Evolutionary conservation across 2,888 invertebrate genomes (phyloP), one percentile per base, ranked within the genome.

Genomic region (Brachypalpus laphriformis): DNA sequence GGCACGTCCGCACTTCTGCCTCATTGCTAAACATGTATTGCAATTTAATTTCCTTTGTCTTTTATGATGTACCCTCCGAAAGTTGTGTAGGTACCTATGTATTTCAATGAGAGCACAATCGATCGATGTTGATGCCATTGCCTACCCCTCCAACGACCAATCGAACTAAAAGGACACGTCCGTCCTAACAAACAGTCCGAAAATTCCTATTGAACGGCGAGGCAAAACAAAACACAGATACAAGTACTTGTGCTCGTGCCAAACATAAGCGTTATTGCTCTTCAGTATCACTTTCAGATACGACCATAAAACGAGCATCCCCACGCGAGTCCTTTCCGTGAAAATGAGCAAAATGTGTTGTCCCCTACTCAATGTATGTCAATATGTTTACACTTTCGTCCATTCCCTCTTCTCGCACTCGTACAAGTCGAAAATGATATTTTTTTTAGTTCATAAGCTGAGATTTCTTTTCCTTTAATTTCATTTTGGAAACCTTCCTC

Each of bases 41-140:
- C 51, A 82, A 78, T 72, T 78, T 78, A 78, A 82, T 82, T 72
- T 82, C 72, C 72, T 72, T 82, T 78, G 77, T 63, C 68, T 68
- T 72, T 22, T 56, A 59, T 66, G 14, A 54, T 61, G 49, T 45
- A 40, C n/a, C 20, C 11, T 3, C 5, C 14, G 16, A 47, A 61
- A 61, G 18, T 70, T 45, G 51, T 25, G 9, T 40, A 14, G 11
- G 11, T 49, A 70, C n/a, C 59, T 61, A 77, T n/a, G n/a, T n/a
- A n/a, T 54, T 54, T 70, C 70, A 68, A 47, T 47, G 61, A 47
- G 54, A 70, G 16, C 25, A 31, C 16, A 57, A 63, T 65, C 71
- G 72, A 78, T 78, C 72, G 71, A 65, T 65, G 56, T 40, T 20
- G 34, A 78, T 78, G 22, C 56, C 72, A 63, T 45, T 59, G 25